Evolutionary conservation across 2,888 invertebrate genomes (phyloP).

Genomic region (Catocala fraxini): DNA sequence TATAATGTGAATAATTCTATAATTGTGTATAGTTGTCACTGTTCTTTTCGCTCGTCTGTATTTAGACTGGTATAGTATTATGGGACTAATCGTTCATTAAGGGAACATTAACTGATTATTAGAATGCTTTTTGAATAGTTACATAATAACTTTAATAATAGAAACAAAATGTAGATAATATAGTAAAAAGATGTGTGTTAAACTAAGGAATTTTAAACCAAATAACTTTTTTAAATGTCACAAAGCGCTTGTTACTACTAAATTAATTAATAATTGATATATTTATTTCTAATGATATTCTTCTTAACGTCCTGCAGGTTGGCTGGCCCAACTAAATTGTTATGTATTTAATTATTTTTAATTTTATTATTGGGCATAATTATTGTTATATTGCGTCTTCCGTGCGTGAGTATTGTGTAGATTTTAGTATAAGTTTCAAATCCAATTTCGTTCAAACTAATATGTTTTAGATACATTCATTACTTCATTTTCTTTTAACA

Average conservation of each 20-base stretch:
- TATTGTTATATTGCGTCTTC: slow-evolving; percentile 61
- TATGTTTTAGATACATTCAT: neutral
- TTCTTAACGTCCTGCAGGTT: slow-evolving; percentile 51
- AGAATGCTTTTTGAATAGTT: slow-evolving; percentile 60
- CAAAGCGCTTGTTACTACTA: slow-evolving; percentile 55
- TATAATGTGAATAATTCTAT: slow-evolving; percentile 64
- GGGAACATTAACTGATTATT: slow-evolving; percentile 56
- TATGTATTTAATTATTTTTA: slow-evolving; percentile 38
- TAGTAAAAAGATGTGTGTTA: slow-evolving; percentile 60
- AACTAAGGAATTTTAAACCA: slow-evolving; percentile 53
- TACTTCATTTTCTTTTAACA: no score
- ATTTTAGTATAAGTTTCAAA: slow-evolving; percentile 38
- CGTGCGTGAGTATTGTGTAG: slow-evolving; percentile 53
- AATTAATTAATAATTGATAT: slow-evolving; percentile 41
- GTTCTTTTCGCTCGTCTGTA: slow-evolving; percentile 52
- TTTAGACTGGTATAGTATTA: slow-evolving; percentile 43
- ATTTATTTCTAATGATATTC: slow-evolving; percentile 53
- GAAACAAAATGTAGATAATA: slow-evolving; percentile 59
- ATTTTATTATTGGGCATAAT: slow-evolving; percentile 47
- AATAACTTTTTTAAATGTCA: slow-evolving; percentile 55
- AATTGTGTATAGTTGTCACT: slow-evolving; percentile 52
- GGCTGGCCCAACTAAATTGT: slow-evolving; percentile 64
- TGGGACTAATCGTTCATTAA: slow-evolving; percentile 46
- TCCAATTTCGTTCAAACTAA: slow-evolving; percentile 18
- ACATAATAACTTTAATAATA: slow-evolving; percentile 55